Evolutionary conservation across 2,113 vertebrate species (phyloP), one percentile per base, ranked within the genome.

Genomic region (Synchiropus splendidus): DNA sequence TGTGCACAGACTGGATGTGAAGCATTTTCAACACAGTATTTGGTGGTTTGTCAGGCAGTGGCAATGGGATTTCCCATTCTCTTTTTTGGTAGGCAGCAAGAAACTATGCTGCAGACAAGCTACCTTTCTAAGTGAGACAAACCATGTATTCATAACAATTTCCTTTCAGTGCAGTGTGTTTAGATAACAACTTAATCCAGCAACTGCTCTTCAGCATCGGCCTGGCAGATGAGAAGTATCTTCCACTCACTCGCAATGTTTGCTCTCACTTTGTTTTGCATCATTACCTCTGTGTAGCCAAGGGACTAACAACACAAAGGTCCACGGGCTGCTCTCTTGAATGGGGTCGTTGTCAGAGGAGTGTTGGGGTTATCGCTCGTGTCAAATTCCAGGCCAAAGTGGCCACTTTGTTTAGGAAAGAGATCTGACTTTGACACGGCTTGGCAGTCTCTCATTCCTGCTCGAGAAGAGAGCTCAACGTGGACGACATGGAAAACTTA

Each of bases 361-460:
- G 56, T 18, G 33, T 21, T 6, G 27, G 41, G 74, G 74, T 75
- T 72, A 78, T 79, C 65, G 12, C 48, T 77, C 74, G 58, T 65
- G 75, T 77, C 74, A 74, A 68, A 82, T 82, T 80, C 75, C 67
- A 58, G 36, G 45, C 52, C 59, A 67, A 68, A 77, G 77, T 76
- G 76, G 75, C 61, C 79, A 77, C 76, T 78, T 81, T 80, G 74
- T 83, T 75, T 83, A 58, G 64, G 45, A 36, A 79, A 65, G 51
- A 53, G 77, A 77, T 74, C 77, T 67, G 65, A 56, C 53, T 65
- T 61, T 68, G 64, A 69, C 75, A 75, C 51, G 56, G 51, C 61
- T 48, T 54, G 64, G 58, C 63, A 61, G 53, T 48, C 57, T 48
- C 51, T 75, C 60, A 63, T 42, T 56, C 45, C 59, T 18, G n/a